Conservation (phyloP, 2,797 vertebrate genomes). For the Labeo calbasu region DNA sequence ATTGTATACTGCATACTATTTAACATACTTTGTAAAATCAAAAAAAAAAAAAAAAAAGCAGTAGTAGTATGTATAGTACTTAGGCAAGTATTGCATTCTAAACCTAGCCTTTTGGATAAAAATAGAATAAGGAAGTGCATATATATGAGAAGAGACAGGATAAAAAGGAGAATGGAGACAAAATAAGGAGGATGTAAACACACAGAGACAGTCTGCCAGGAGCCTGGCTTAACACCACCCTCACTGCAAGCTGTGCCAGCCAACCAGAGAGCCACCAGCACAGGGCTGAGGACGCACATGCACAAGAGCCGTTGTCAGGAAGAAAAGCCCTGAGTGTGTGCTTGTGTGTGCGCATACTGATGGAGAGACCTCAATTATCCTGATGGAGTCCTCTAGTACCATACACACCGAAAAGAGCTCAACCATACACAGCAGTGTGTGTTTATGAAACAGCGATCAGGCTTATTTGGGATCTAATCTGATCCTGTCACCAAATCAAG, state of each 20-base stretch:
- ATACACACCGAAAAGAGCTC: slow-evolving; percentile 1
- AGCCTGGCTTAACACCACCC: slow-evolving; percentile 31
- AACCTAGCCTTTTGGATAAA: neutral
- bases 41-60: neutral
- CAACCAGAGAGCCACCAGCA: slow-evolving; percentile 30
- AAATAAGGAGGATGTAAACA: slow-evolving; percentile 36
- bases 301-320: slow-evolving; percentile 31
- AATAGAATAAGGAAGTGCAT: slow-evolving; percentile 11
- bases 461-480: neutral
- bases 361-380: neutral
- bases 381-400: neutral
- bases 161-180: neutral
- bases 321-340: slow-evolving; percentile 22
- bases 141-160: neutral
- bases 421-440: neutral
- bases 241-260: slow-evolving; percentile 31
- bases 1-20: neutral
- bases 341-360: neutral
- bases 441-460: neutral
- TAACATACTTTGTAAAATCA: neutral
- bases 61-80: neutral
- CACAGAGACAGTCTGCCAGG: slow-evolving; percentile 20
- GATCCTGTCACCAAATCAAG: slow-evolving; percentile 84
- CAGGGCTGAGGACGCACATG: neutral
- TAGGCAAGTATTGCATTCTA: neutral